Conservation (phyloP, 2,113 vertebrate species). For the Paratilapia polleni region DNA sequence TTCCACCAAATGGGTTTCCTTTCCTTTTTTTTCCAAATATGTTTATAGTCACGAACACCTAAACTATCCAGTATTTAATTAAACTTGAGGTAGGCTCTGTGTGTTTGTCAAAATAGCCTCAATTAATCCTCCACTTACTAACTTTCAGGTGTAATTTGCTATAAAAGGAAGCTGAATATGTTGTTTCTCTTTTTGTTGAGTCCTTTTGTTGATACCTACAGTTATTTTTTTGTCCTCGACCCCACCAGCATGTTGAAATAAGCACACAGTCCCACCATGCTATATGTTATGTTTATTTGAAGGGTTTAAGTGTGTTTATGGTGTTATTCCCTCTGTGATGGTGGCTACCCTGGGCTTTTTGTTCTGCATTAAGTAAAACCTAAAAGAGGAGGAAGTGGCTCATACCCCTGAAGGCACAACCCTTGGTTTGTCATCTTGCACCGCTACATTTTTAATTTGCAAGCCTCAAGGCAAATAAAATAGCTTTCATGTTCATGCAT, state of each 20-base stretch:
- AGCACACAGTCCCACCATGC: constrained; percentile 6
- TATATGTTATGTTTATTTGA: constrained; percentile 48
- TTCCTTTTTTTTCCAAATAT: too few relatives aligned
- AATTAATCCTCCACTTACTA: not conserved
- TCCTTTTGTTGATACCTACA: not conserved
- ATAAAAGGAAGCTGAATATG: not conserved
- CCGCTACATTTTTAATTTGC: constrained; percentile 44
- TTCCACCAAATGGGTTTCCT: too few relatives aligned
- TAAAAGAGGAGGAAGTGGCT: not conserved
- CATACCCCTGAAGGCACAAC: not conserved
- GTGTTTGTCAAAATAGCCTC: not conserved
- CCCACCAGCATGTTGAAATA: constrained; percentile 28
- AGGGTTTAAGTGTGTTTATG: constrained; percentile 58
- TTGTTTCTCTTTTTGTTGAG: not conserved
- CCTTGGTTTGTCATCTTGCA: constrained; percentile 33
- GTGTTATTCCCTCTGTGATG: constrained; percentile 10
- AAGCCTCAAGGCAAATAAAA: constrained; percentile 35
- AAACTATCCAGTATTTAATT: not conserved
- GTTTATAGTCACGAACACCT: not conserved
- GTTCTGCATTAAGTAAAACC: constrained; percentile 16
- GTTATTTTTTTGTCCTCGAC: constrained; percentile 21
- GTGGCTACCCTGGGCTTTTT: not conserved
- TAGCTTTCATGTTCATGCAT: constrained; percentile 36
- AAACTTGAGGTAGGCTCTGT: not conserved
- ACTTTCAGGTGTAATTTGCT: not conserved